These are phyloP conservation scores for Hyles lineata DNA, from an alignment of 2,888 invertebrate genomes.

Conservation along the genomic window DNA sequence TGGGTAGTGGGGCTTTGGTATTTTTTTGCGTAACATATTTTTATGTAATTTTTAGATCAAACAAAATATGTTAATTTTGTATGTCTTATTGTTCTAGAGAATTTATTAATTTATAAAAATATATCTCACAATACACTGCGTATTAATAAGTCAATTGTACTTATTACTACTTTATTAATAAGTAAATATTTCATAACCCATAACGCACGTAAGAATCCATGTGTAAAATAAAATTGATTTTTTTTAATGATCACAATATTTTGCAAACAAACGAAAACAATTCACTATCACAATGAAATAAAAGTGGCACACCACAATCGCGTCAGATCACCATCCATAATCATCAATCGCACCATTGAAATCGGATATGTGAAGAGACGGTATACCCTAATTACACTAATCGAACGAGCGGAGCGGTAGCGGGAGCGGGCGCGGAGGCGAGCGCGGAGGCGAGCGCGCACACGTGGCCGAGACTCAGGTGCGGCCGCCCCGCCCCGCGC, in stretches of 20 bases:
- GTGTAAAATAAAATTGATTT: not conserved
- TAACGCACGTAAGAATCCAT: not conserved
- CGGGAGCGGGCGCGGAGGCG: constrained; percentile 42
- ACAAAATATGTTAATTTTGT: too few relatives aligned
- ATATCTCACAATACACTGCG: too few relatives aligned
- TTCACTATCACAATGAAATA: constrained; percentile 20
- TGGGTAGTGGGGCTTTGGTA: not conserved
- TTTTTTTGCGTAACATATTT: not conserved
- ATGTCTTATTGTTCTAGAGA: too few relatives aligned
- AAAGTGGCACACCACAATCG: constrained; percentile 4
- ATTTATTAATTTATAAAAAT: too few relatives aligned
- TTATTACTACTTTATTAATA: not conserved
- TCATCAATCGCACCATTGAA: constrained; percentile 72
- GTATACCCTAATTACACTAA: constrained; percentile 67
- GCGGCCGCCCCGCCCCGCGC: constrained; percentile 77
- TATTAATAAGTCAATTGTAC: not conserved
- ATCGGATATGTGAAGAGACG: constrained; percentile 64
- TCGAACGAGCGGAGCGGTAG: constrained; percentile 47
- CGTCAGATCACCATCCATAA: constrained; percentile 59
- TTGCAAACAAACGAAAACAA: constrained; percentile 13
- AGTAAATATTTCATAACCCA: not conserved
- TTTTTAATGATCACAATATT: not conserved
- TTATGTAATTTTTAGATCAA: not conserved
- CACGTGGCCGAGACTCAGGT: constrained; percentile 75
- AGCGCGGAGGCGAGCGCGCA: constrained; percentile 58